Evolutionary conservation across 1,140 invertebrate genomes (phyloP).

Genomic region (Eciton burchellii): DNA sequence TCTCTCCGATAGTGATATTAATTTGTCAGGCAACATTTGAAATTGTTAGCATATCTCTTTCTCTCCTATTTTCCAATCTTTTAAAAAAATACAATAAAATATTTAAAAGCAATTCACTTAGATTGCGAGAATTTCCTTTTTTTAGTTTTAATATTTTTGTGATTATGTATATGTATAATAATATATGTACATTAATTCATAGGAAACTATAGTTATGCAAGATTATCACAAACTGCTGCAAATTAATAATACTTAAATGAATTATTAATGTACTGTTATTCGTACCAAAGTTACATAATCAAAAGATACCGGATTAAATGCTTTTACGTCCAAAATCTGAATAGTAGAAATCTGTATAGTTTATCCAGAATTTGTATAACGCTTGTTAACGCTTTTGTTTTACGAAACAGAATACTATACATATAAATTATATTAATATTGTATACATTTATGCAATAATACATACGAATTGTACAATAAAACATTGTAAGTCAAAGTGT

Average conservation of each 20-base stretch:
- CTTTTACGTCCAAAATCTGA: background rate
- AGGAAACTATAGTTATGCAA: slow-evolving; percentile 38
- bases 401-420: slow-evolving; percentile 34
- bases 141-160: background rate
- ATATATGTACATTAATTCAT: slow-evolving; percentile 23
- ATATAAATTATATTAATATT: background rate
- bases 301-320: background rate
- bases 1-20: background rate
- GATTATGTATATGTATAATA: background rate
- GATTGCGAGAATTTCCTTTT: slow-evolving; percentile 15
- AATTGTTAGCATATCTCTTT: background rate
- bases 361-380: slow-evolving; percentile 11
- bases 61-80: background rate
- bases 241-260: slow-evolving; percentile 42
- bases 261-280: slow-evolving; percentile 6
- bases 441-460: slow-evolving; percentile 9
- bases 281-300: background rate
- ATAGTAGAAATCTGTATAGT: background rate
- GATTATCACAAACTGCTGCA: slow-evolving; percentile 60
- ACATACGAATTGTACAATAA: slow-evolving; percentile 17
- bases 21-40: background rate
- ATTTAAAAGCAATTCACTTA: slow-evolving; percentile 23
- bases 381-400: slow-evolving; percentile 13
- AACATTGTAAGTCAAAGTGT: background rate
- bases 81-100: slow-evolving; percentile 5